Evolutionary conservation across 2,113 vertebrate species (phyloP).

Genomic region (Eublepharis macularius): DNA sequence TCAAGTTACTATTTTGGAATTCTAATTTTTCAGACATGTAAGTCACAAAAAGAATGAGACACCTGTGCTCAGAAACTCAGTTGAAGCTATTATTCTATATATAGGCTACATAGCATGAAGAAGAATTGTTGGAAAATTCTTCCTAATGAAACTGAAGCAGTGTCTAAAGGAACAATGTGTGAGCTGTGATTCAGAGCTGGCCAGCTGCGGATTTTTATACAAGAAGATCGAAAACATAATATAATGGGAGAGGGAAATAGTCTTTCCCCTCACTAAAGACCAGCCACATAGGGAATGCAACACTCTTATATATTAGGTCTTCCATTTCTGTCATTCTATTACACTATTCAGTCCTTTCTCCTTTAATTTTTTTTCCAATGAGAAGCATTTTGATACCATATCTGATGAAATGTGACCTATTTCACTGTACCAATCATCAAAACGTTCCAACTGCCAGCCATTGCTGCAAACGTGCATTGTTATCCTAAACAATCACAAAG

Average conservation of each 20-base stretch:
- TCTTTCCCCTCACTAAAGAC: slow-evolving; percentile 7
- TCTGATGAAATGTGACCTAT: slow-evolving; percentile 53
- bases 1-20: neutral
- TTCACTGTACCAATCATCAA: slow-evolving; percentile 40
- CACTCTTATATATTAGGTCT: slow-evolving; percentile 42
- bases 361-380: slow-evolving; percentile 28
- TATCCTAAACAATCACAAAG: neutral
- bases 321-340: slow-evolving; percentile 42
- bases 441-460: slow-evolving; percentile 11
- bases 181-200: slow-evolving; percentile 6
- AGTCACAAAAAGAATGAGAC: neutral
- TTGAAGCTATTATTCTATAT: slow-evolving; percentile 2
- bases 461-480: neutral
- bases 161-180: neutral
- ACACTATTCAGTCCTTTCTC: slow-evolving; percentile 42
- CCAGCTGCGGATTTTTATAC: neutral
- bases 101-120: neutral
- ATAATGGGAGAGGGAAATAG: neutral
- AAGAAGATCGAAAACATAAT: neutral
- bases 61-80: neutral
- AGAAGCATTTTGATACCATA: slow-evolving; percentile 27
- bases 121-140: neutral
- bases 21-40: neutral
- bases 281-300: slow-evolving; percentile 39
- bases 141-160: neutral